Conservation (phyloP, 2,888 invertebrate species). For the Callyntrura guangdongensis region DNA sequence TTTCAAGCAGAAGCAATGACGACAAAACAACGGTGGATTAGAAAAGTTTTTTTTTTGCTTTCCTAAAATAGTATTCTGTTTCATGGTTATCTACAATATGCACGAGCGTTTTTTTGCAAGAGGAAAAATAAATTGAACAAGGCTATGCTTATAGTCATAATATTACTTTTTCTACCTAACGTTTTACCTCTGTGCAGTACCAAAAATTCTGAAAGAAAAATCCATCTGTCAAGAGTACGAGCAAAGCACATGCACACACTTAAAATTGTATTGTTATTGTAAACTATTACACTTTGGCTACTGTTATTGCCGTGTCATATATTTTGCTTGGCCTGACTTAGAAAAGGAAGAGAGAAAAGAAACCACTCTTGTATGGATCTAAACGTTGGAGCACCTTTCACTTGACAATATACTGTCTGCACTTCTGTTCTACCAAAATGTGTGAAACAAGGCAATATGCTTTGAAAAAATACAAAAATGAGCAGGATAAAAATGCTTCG, state of each 20-base stretch:
- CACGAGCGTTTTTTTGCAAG: not conserved
- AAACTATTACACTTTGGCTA: slow-evolving; percentile 40
- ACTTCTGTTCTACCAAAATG: not conserved
- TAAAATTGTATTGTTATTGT: slow-evolving; percentile 51
- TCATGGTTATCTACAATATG: not conserved
- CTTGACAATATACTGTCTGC: not conserved
- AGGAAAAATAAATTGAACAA: not conserved
- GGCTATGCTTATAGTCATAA: too few relatives aligned
- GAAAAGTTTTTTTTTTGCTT: slow-evolving; percentile 57
- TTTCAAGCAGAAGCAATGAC: slow-evolving; percentile 37
- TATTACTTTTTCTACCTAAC: too few relatives aligned
- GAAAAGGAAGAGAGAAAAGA: not conserved
- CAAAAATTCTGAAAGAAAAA: not conserved
- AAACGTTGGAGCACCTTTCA: not conserved
- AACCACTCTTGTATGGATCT: not conserved
- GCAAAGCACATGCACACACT: slow-evolving; percentile 37
- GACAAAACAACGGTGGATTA: slow-evolving; percentile 63
- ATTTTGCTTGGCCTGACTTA: slow-evolving; percentile 56
- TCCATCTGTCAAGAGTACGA: not conserved
- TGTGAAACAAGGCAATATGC: too few relatives aligned
- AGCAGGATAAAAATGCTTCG: not conserved
- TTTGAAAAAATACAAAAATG: not conserved
- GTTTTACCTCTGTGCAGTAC: not conserved
- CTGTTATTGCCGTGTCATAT: slow-evolving; percentile 56
- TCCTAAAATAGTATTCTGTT: not conserved